These are phyloP conservation scores for Zeugodacus cucurbitae DNA, from an alignment of 1,140 invertebrate species.

Conservation along the genomic window DNA sequence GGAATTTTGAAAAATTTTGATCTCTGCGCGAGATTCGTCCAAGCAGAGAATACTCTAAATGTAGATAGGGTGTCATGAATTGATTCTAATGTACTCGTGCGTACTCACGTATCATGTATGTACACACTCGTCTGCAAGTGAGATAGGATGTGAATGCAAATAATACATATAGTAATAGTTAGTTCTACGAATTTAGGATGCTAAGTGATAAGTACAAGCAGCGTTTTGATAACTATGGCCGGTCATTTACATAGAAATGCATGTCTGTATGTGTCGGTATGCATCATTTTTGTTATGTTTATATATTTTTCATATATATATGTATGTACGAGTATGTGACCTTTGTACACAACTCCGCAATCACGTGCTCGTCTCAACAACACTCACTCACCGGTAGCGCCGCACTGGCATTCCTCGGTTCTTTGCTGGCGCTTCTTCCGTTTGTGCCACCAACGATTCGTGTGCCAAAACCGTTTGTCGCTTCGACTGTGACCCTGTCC, in stretches of 20 bases:
- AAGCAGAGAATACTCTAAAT: background rate
- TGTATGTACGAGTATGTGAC: background rate
- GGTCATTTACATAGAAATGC: background rate
- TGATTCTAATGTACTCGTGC: background rate
- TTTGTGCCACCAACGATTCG: slow-evolving; percentile 43
- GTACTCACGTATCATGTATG: background rate
- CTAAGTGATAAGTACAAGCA: slow-evolving; percentile 24
- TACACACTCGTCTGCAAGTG: background rate
- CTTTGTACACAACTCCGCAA: background rate
- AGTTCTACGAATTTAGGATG: background rate
- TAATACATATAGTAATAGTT: too few species aligned
- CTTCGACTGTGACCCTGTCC: slow-evolving; percentile 43
- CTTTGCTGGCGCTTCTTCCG: slow-evolving; percentile 47
- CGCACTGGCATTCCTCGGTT: slow-evolving; percentile 63
- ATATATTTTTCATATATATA: background rate
- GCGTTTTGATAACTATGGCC: background rate
- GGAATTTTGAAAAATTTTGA: background rate
- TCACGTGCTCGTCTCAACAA: background rate
- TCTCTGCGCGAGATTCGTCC: background rate
- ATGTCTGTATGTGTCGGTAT: background rate
- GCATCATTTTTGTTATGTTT: background rate
- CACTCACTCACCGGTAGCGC: slow-evolving; percentile 62
- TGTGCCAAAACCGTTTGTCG: slow-evolving; percentile 60
- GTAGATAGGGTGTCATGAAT: background rate
- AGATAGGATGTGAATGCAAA: background rate